Conservation (phyloP, 2,888 invertebrate species). For the Hedya salicella region DNA sequence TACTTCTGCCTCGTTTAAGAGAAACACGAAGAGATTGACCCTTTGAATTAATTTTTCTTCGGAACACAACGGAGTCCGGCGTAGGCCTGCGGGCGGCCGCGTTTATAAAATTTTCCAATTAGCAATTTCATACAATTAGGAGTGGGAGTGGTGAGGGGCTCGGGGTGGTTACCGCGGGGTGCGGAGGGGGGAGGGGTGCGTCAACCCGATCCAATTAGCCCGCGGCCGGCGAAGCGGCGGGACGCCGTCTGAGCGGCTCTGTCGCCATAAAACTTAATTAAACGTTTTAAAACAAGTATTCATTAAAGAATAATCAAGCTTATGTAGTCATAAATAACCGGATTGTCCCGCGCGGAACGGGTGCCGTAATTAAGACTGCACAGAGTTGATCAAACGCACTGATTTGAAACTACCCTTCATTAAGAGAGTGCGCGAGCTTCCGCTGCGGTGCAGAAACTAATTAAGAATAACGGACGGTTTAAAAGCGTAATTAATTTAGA, state of each 20-base stretch:
- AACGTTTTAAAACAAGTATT: conserved; percentile 86
- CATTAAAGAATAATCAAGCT: conserved; percentile 86
- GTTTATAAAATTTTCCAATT: conserved; percentile 85
- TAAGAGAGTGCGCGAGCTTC: conserved; percentile 82
- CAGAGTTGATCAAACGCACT: conserved; percentile 86
- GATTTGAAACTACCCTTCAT: conserved; percentile 85
- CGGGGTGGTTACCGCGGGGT: conserved; percentile 56
- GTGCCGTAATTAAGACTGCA: conserved; percentile 85
- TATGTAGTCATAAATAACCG: conserved; percentile 86
- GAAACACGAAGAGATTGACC: conserved; percentile 56
- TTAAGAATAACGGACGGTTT: conserved; percentile 86
- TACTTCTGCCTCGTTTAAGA: conserved; percentile 47
- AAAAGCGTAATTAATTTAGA: conserved; percentile 86
- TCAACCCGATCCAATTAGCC: conserved; percentile 85
- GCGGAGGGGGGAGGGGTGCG: conserved; percentile 68
- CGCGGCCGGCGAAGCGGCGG: conserved; percentile 82
- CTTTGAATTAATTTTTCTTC: conserved; percentile 63
- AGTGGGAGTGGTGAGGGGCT: conserved; percentile 65
- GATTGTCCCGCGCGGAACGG: conserved; percentile 84
- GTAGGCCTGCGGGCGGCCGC: conserved; percentile 78
- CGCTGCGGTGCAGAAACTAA: conserved; percentile 85
- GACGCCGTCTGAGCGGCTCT: conserved; percentile 79
- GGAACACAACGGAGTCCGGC: conserved; percentile 58
- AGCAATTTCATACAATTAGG: conserved; percentile 85
- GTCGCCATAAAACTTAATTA: conserved; percentile 86